Evolutionary conservation across 1,140 invertebrate species (phyloP).

Genomic region (Idris sp.): DNA sequence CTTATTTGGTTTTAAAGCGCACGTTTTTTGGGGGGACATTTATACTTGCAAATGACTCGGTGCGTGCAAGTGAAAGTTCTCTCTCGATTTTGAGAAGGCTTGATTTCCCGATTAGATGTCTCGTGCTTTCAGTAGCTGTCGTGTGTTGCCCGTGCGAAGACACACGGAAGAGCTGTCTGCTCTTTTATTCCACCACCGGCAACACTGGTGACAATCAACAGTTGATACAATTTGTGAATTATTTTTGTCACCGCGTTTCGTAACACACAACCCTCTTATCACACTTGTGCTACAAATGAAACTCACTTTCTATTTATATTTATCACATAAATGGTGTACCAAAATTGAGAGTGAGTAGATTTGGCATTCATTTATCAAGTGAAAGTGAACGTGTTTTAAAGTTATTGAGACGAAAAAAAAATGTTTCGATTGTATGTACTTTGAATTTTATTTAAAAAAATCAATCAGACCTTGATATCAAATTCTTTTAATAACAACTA

Average conservation of each 20-base stretch:
- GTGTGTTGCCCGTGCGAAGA: constrained; percentile 46
- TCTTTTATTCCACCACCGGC: too few relatives aligned
- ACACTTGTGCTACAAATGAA: constrained; percentile 11
- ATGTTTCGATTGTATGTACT: too few relatives aligned
- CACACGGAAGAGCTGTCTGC: too few relatives aligned
- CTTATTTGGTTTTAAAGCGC: constrained; percentile 6
- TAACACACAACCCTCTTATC: constrained; percentile 15
- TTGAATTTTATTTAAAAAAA: too few relatives aligned
- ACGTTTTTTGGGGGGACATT: constrained; percentile 21
- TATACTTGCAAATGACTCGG: constrained; percentile 46
- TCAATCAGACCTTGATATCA: too few relatives aligned
- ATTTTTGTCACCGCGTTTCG: constrained; percentile 22
- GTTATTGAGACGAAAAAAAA: too few relatives aligned
- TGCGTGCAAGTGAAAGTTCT: constrained; percentile 68
- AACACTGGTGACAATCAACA: background rate
- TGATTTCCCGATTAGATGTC: constrained; percentile 61
- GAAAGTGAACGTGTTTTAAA: constrained; percentile 13
- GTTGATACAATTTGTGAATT: too few relatives aligned
- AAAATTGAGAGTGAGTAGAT: constrained; percentile 36
- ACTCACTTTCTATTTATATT: constrained; percentile 34
- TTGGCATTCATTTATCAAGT: constrained; percentile 28
- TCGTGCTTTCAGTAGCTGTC: constrained; percentile 42
- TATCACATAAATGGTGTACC: constrained; percentile 15
- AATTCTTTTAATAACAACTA: too few relatives aligned
- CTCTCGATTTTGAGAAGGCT: constrained; percentile 55